Conservation (phyloP, 30 jellyfish, hydroid and myxozoan genomes). For the Turritopsis rubra region DNA sequence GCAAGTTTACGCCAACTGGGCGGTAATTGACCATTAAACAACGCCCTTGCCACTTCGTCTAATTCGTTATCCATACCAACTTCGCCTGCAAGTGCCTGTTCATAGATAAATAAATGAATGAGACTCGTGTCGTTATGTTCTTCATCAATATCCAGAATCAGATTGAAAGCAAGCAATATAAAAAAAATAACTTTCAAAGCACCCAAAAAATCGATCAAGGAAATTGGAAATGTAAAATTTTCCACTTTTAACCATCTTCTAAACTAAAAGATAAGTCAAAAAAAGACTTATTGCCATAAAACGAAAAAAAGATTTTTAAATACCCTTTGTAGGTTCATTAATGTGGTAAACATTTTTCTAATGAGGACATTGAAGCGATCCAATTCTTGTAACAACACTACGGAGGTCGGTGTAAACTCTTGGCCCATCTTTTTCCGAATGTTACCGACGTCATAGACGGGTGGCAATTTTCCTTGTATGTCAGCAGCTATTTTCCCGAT, state of each 20-base stretch:
- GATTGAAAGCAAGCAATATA: too few relatives aligned
- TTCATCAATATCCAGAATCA: too few relatives aligned
- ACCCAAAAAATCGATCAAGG: too few relatives aligned
- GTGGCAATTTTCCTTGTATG: conserved; percentile 82
- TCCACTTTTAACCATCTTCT: too few relatives aligned
- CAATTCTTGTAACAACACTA: conserved; percentile 87
- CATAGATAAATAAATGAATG: neutral
- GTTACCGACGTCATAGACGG: conserved; percentile 52
- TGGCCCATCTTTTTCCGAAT: conserved; percentile 56
- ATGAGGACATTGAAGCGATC: conserved; percentile 80
- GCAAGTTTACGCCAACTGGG: conserved; percentile 96
- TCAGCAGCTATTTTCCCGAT: conserved; percentile 87
- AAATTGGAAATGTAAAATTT: too few relatives aligned
- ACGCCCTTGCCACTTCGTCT: conserved; percentile 87
- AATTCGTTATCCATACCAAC: conserved; percentile 98
- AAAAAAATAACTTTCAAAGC: too few relatives aligned
- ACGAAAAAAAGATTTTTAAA: neutral
- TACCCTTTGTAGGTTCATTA: conserved; percentile 75
- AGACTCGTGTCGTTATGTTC: too few relatives aligned
- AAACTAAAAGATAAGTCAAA: too few relatives aligned
- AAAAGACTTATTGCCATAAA: neutral
- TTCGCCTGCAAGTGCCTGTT: conserved; percentile 93
- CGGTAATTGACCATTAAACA: conserved; percentile 88
- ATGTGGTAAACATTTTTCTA: conserved; percentile 65
- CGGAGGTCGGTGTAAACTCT: conserved; percentile 84